phyloP scores from a whole-genome alignment of 64 coral and sea anemone species.

The Montipora cactus region DNA sequence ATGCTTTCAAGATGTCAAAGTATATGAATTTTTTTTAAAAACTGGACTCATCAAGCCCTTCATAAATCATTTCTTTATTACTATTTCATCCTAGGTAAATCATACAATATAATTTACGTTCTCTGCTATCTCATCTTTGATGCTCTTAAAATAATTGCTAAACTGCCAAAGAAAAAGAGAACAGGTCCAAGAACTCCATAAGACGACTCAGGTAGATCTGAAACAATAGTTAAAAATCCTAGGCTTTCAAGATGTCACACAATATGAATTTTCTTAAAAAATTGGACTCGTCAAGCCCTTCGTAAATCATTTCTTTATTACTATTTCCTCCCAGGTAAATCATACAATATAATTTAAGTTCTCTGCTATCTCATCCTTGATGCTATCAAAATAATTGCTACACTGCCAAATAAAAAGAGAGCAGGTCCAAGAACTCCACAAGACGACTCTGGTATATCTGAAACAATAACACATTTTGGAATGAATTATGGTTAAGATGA shows the following conservation, averaged over 20 bases:
- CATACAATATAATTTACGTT: not conserved
- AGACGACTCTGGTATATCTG: constrained; percentile 31
- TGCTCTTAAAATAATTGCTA: constrained; percentile 74
- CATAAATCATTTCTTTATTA: constrained; percentile 27
- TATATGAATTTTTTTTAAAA: too few relatives aligned
- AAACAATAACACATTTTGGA: not conserved
- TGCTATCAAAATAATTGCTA: constrained; percentile 75
- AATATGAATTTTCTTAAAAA: too few relatives aligned
- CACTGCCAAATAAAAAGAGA: constrained; percentile 77
- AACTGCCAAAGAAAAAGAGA: constrained; percentile 76
- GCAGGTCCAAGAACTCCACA: constrained; percentile 65
- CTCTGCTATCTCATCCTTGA: constrained; percentile 69
- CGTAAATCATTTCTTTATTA: constrained; percentile 15
- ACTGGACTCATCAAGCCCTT: too few relatives aligned
- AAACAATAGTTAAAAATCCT: not conserved
- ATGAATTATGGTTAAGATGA: not conserved
- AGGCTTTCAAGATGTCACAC: too few relatives aligned
- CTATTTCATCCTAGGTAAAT: constrained; percentile 11
- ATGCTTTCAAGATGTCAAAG: too few relatives aligned
- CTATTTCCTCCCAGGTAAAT: constrained; percentile 6
- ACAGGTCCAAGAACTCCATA: constrained; percentile 63
- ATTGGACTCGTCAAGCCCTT: too few relatives aligned
- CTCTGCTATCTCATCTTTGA: constrained; percentile 70
- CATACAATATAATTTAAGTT: not conserved
- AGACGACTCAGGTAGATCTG: constrained; percentile 27